These are phyloP conservation scores for Nebria salina DNA, from an alignment of 2,888 invertebrate species.

Conservation along the genomic window DNA sequence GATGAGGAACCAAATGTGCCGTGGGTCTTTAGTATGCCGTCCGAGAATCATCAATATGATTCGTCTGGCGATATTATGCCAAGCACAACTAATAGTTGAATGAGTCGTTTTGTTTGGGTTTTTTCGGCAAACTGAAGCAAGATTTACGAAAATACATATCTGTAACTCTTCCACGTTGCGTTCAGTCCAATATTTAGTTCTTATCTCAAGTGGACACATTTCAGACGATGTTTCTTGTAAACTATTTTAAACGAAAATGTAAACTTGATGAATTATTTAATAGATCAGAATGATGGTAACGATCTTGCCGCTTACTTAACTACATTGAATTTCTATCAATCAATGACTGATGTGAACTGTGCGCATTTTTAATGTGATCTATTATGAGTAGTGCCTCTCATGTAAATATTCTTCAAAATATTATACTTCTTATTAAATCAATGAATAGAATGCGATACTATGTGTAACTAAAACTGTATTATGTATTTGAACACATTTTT, in stretches of 20 bases:
- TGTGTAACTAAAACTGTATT: conserved; percentile 27
- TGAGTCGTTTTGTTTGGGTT: not conserved
- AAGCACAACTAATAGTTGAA: conserved; percentile 15
- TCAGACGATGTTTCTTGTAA: not conserved
- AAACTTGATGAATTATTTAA: too few species aligned
- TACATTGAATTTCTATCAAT: conserved; percentile 8
- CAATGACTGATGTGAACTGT: conserved; percentile 46
- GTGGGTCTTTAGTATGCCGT: conserved; percentile 32
- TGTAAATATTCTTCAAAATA: conserved; percentile 55
- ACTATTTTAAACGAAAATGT: too few species aligned
- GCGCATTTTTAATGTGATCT: conserved; percentile 64
- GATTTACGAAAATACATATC: not conserved
- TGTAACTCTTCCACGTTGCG: not conserved
- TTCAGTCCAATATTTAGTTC: not conserved
- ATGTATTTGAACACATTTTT: conserved; percentile 44
- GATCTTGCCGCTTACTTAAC: conserved; percentile 17
- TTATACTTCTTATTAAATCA: conserved; percentile 35
- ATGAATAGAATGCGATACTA: conserved; percentile 24
- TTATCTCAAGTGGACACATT: not conserved
- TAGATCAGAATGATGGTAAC: too few species aligned
- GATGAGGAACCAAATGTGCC: conserved; percentile 29
- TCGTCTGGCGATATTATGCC: not conserved
- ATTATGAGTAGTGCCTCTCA: conserved; percentile 63
- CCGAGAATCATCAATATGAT: conserved; percentile 6
- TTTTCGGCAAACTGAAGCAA: not conserved